Evolutionary conservation across 1,140 invertebrate species (phyloP), one percentile per base, ranked within the genome.

Genomic region (Oryctes rhinoceros): DNA sequence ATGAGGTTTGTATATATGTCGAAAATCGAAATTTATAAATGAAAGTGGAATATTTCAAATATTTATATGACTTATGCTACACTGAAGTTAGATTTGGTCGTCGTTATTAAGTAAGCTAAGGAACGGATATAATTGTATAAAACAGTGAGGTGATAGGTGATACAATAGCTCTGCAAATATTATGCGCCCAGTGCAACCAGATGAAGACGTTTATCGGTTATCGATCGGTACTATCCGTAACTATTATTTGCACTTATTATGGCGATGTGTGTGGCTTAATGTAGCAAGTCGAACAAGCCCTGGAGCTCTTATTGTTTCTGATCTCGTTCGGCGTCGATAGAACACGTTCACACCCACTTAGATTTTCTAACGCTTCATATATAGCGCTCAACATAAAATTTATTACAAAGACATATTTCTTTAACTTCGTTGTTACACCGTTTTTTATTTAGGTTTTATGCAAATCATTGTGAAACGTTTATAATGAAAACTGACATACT

Each of bases 381-480:
- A 15, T 71, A 35, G 13, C 30, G 3, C 6, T 15, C 6, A 18
- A 24, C 24, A 24, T 71, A 24, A 71, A 71, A 30, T 71, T 71
- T 71, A 71, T 71, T 71, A 15, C 13, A 13, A 35, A 13, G 20
- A 35, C 18, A 67, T 71, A n/a, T 71, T 71, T 35, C 20, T 71
- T 71, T 18, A 37, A 71, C 9, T 24, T 71, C 37, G 35, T 35
- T 71, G 24, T 71, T 71, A 37, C 20, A 24, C 65, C 10, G 20
- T 15, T 35, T 71, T 71, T 35, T 71, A 71, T 71, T 71, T 71
- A 20, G 4, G 35, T 71, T 71, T 71, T 71, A 71, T 71, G 65
- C 65, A 71, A 71, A 71, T 71, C 7, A 37, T 71, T 37, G 20
- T 11, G 24, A 15, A 13, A 71, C 53, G 13, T 18, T 59, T 18